Evolutionary conservation across 2,888 invertebrate species (phyloP), one percentile per base, ranked within the genome.

Genomic region (Leucophenga montana): DNA sequence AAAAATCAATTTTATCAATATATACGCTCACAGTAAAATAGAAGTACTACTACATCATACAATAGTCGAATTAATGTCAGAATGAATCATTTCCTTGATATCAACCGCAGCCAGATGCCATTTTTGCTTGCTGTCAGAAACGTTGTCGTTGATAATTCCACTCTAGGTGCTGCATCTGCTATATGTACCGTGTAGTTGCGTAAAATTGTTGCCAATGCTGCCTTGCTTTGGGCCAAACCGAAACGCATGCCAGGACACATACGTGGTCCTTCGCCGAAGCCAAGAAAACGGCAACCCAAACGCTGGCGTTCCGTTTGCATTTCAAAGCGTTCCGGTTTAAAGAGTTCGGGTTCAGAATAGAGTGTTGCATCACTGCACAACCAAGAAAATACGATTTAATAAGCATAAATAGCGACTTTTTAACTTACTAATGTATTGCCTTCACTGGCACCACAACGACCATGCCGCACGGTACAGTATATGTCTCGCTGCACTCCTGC

Each of bases 161-260:
- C 48, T 1, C 70, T 65, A 0, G 70, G 57, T 5, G 39, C 14
- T 3, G 68, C 68, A 0, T 71, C 54, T 0, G 77, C 68, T 50
- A 82, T 68, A 13, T 74, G 67, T 2, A 85, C 79, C 0, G 70
- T 70, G 61, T 82, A 83, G 27, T 78, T 74, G 0, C 71, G 73
- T 0, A 85, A 71, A 14, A 85, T 56, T 0, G 79, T 75, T 0
- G 67, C 80, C 44, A 85, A 69, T 0, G 85, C 85, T 3, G 86
- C 85, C 67, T 86, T 85, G 3, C 78, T 78, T 67, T 84, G 84
- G 0, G 77, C 74, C 11, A 86, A 69, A 16, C 82, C 85, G 39
- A 85, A 78, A 1, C 85, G 83, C 73, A 77, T 78, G 3, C 85
- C 86, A 18, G 85, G 85, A 59, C 85, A 85, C 85, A 84, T 84